phyloP scores from a whole-genome alignment of 2,888 invertebrate genomes.

The Alsophila aescularia region DNA sequence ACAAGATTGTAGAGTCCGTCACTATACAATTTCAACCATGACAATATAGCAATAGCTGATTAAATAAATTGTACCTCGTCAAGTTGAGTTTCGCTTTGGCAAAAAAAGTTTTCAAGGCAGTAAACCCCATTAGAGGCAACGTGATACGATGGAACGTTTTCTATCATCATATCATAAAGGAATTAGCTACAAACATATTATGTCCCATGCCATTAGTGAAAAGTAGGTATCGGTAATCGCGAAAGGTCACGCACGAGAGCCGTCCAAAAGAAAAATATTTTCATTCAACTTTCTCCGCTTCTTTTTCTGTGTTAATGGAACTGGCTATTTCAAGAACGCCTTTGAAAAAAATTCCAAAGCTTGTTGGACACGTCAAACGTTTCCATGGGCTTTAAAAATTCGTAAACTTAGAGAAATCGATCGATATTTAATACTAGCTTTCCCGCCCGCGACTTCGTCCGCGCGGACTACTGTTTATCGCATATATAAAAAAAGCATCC shows the following conservation, averaged over 20 bases:
- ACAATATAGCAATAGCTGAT: too few species aligned
- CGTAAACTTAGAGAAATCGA: conserved; percentile 6
- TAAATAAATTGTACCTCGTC: too few species aligned
- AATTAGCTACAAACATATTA: conserved; percentile 32
- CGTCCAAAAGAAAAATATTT: conserved; percentile 25
- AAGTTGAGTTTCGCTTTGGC: too few species aligned
- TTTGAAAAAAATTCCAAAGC: conserved; percentile 25
- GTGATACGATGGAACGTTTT: conserved; percentile 12
- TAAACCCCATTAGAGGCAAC: not conserved
- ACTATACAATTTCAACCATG: too few species aligned
- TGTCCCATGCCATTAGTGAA: conserved; percentile 33
- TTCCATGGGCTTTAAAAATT: conserved; percentile 18
- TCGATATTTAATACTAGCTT: too few species aligned
- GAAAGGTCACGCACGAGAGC: conserved; percentile 30
- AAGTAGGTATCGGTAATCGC: conserved; percentile 26
- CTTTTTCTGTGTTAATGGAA: conserved; percentile 31
- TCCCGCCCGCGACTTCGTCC: too few species aligned
- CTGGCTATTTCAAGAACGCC: conserved; percentile 26
- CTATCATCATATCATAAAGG: conserved; percentile 21
- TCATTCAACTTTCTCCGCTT: conserved; percentile 33
- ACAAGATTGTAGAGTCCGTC: too few species aligned
- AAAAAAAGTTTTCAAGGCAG: not conserved
- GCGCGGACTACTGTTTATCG: too few species aligned
- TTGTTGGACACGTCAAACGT: conserved; percentile 21
- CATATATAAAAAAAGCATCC: too few species aligned